Percentiles rank a stretch among this genome's conserved stretches.
phyloP scores from a whole-genome alignment of 2,888 invertebrate genomes.

The Lacanobia wlatinum region DNA sequence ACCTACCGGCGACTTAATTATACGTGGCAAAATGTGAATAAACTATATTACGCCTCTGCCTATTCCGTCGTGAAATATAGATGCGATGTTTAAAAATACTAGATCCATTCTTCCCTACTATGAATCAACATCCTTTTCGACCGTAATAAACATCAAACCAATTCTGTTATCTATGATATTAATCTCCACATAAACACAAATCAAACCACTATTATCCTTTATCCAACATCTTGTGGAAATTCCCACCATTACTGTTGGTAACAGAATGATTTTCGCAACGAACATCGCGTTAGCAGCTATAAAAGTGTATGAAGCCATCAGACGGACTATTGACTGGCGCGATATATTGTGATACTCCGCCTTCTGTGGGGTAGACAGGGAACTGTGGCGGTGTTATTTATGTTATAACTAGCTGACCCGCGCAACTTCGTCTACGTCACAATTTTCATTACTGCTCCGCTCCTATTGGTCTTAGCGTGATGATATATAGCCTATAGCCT shows the following conservation, averaged over 20 bases:
- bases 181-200: slow-evolving; percentile 13
- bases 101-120: too few species aligned
- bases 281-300: slow-evolving; percentile 40
- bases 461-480: too few species aligned
- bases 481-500: too few species aligned
- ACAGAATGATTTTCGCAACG: slow-evolving; percentile 36
- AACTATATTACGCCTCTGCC: too few species aligned
- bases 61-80: too few species aligned
- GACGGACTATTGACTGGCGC: slow-evolving; percentile 49
- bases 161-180: background rate
- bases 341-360: slow-evolving; percentile 53
- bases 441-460: too few species aligned
- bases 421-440: too few species aligned
- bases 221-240: slow-evolving; percentile 19
- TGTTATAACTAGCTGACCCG: too few species aligned
- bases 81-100: too few species aligned
- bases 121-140: too few species aligned
- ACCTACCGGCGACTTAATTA: too few species aligned
- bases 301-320: slow-evolving; percentile 56
- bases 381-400: slow-evolving; percentile 18
- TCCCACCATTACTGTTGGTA: slow-evolving; percentile 32
- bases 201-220: slow-evolving; percentile 24
- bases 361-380: slow-evolving; percentile 19
- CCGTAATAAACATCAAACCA: background rate
- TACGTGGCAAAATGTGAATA: too few species aligned